These are phyloP conservation scores for Ectobius pallidus DNA, from an alignment of 2,888 invertebrate species.

Conservation along the genomic window DNA sequence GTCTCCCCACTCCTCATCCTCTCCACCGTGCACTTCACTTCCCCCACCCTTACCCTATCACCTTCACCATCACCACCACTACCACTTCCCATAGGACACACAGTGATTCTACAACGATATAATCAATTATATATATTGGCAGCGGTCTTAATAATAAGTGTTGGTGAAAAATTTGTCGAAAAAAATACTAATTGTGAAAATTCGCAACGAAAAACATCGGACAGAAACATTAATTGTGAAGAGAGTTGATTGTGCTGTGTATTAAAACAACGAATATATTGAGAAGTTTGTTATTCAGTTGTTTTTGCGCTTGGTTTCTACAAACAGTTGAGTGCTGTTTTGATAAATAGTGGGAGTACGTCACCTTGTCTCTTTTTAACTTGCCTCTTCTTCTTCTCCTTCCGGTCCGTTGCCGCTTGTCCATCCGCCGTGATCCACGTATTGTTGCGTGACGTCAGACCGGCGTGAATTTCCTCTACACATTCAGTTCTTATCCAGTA, in stretches of 20 bases:
- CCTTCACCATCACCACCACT: neutral
- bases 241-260: neutral
- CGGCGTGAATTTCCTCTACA: constrained; percentile 23
- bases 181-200: neutral
- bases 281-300: no score
- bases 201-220: neutral
- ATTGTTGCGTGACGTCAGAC: neutral
- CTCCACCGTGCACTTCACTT: constrained; percentile 18
- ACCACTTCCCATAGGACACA: neutral
- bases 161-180: no score
- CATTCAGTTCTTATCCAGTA: constrained; percentile 24
- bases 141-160: no score
- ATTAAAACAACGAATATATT: neutral
- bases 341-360: no score
- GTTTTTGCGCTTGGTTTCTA: no score
- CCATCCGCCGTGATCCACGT: neutral
- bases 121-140: neutral
- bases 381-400: no score
- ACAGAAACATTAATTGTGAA: neutral
- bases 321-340: no score
- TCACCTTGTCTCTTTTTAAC: neutral
- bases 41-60: neutral
- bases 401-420: constrained; percentile 23
- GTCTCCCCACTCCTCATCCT: constrained; percentile 8
- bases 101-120: neutral